These are phyloP conservation scores for Allygus modestus DNA, from an alignment of 2,888 invertebrate species.

Conservation along the genomic window DNA sequence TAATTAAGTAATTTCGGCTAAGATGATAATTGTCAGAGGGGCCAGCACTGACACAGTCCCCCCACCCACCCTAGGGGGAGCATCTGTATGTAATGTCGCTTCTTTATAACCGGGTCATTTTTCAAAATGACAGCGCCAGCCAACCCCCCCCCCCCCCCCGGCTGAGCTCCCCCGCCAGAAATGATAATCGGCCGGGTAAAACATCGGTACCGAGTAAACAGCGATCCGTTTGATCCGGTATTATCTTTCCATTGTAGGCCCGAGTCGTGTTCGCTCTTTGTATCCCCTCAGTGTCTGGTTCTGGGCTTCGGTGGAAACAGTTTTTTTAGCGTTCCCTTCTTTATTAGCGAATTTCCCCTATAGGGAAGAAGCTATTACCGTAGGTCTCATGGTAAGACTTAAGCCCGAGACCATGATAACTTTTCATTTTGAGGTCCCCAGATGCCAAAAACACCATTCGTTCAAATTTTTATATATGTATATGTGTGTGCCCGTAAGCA, in stretches of 20 bases:
- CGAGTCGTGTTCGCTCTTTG: background rate
- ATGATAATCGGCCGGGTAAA: slow-evolving; percentile 49
- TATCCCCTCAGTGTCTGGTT: background rate
- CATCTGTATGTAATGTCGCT: slow-evolving; percentile 66
- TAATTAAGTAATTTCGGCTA: slow-evolving; percentile 49
- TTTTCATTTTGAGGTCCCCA: no score
- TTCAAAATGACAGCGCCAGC: slow-evolving; percentile 62
- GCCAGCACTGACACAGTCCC: background rate
- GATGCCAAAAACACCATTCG: no score
- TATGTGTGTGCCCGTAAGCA: no score
- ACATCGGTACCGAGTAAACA: slow-evolving; percentile 38
- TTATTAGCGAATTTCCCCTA: no score
- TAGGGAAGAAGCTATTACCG: no score
- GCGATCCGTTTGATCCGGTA: slow-evolving; percentile 18
- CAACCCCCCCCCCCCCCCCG: slow-evolving; percentile 23
- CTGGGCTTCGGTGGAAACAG: no score
- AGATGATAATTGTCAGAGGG: slow-evolving; percentile 41
- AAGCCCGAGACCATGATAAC: no score
- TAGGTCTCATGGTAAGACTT: no score
- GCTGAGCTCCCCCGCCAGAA: slow-evolving; percentile 7
- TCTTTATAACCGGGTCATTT: slow-evolving; percentile 66
- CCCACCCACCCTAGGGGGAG: slow-evolving; percentile 24
- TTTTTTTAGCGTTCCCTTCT: background rate
- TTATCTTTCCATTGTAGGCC: slow-evolving; percentile 34
- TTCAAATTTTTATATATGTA: no score